phyloP scores from a whole-genome alignment of 2,113 vertebrate genomes.

The Poeciliopsis retropinna region DNA sequence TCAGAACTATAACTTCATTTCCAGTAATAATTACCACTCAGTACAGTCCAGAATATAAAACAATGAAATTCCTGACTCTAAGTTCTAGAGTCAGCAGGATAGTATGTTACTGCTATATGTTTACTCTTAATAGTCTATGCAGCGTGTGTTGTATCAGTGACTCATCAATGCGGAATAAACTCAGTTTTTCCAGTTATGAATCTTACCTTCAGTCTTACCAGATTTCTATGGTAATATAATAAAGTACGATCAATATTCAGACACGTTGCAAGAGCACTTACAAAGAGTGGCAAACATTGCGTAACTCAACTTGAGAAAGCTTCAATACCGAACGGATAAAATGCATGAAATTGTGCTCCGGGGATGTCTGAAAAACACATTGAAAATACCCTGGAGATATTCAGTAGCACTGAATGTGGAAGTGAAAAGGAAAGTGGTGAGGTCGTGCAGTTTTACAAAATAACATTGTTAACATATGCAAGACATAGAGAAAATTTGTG shows the following conservation, averaged over 20 bases:
- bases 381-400: not conserved
- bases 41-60: too few relatives aligned
- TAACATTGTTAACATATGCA: too few relatives aligned
- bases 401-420: not conserved
- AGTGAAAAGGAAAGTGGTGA: not conserved
- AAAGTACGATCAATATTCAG: conserved; percentile 1
- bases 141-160: conserved; percentile 6
- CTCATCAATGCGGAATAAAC: conserved; percentile 8
- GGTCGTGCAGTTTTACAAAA: too few relatives aligned
- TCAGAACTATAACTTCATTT: too few relatives aligned
- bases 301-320: not conserved
- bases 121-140: too few relatives aligned
- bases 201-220: not conserved
- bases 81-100: too few relatives aligned
- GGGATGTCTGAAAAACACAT: not conserved
- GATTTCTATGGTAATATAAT: conserved; percentile 3
- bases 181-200: conserved; percentile 18
- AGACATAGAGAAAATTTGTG: too few relatives aligned
- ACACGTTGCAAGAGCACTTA: not conserved
- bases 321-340: not conserved
- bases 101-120: too few relatives aligned
- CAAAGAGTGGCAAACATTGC: not conserved
- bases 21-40: too few relatives aligned
- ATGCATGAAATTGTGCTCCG: not conserved
- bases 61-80: too few relatives aligned